Conservation (phyloP, 2,888 invertebrate genomes). For the Xestoiulus laeticollis region DNA sequence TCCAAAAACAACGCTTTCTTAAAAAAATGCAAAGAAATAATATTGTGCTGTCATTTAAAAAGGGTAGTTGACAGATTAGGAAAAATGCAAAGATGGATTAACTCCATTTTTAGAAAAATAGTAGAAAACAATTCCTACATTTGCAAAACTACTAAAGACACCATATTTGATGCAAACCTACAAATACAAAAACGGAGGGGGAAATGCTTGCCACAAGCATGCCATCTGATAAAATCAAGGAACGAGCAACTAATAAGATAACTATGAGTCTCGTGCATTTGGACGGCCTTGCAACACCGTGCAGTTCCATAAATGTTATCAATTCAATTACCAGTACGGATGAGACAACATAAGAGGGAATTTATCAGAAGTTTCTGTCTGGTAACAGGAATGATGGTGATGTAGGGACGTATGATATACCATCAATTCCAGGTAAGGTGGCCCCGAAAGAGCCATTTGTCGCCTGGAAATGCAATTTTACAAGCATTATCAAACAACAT, state of each 20-base stretch:
- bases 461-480: slow-evolving; percentile 50
- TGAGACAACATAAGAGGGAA: slow-evolving; percentile 23
- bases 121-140: not conserved
- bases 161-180: not conserved
- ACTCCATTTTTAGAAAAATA: no score
- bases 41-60: no score
- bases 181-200: not conserved
- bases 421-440: slow-evolving; percentile 44
- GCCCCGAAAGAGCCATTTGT: slow-evolving; percentile 49
- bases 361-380: slow-evolving; percentile 56
- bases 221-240: not conserved
- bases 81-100: not conserved
- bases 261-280: not conserved
- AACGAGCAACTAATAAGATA: not conserved
- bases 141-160: not conserved
- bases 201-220: not conserved
- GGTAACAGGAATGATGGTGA: slow-evolving; percentile 55
- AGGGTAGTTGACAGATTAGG: no score
- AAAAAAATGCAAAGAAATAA: not conserved
- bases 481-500: not conserved
- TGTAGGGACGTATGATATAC: slow-evolving; percentile 51
- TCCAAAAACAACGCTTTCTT: not conserved
- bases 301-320: slow-evolving; percentile 19
- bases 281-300: not conserved
- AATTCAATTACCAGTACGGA: slow-evolving; percentile 33